Percentiles rank a stretch among this genome's conserved stretches.
Evolutionary conservation across 2,888 invertebrate species (phyloP).

Genomic region (Caenorhabditis sp.): DNA sequence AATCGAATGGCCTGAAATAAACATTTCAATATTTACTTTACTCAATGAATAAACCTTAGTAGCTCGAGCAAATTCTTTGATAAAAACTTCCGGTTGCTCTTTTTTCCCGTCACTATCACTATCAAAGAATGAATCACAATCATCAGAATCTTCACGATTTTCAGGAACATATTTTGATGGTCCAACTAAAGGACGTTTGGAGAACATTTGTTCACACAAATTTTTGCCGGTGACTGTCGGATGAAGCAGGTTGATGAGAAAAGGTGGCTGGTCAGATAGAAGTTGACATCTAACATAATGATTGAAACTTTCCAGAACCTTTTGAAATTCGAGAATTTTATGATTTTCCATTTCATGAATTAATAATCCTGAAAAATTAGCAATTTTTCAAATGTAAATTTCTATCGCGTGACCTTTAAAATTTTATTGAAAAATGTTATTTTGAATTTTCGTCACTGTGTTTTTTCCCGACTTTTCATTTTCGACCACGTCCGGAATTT

Average conservation of each 20-base stretch:
- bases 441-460: too few species aligned
- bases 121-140: constrained; percentile 7
- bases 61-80: background rate
- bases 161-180: too few species aligned
- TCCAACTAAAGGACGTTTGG: background rate
- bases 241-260: constrained; percentile 16
- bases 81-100: background rate
- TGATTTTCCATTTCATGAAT: background rate
- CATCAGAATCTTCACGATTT: constrained; percentile 12
- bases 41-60: background rate
- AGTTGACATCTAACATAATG: constrained; percentile 16
- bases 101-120: constrained; percentile 22
- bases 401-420: too few species aligned
- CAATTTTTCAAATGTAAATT: too few species aligned
- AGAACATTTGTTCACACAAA: constrained; percentile 2
- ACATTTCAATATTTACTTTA: background rate
- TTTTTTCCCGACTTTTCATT: too few species aligned
- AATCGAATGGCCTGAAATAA: too few species aligned
- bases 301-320: background rate
- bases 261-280: constrained; percentile 6
- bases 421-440: too few species aligned
- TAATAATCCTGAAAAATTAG: background rate
- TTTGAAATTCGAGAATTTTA: constrained; percentile 8
- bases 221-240: constrained; percentile 7
- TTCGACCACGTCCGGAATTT: too few species aligned